Evolutionary conservation across 2,888 invertebrate genomes (phyloP).

Genomic region (Dryadula phaetusa): DNA sequence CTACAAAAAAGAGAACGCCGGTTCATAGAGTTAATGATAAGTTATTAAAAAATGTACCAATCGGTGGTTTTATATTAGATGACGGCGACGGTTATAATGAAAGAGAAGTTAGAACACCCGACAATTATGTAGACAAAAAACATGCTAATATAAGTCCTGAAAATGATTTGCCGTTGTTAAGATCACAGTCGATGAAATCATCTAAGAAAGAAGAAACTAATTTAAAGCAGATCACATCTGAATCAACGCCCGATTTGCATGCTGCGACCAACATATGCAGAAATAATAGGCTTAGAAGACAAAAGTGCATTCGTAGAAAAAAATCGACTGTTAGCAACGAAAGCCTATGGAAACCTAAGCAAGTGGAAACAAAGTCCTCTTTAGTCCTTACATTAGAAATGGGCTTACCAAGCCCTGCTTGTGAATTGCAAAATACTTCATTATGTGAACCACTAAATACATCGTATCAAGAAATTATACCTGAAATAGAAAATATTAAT

Average conservation of each 20-base stretch:
- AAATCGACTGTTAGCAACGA: constrained; percentile 77
- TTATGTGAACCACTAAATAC: constrained; percentile 65
- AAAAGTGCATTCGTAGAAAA: constrained; percentile 84
- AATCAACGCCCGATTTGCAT: constrained; percentile 74
- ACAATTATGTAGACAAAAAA: constrained; percentile 56
- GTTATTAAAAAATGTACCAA: constrained; percentile 73
- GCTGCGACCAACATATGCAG: constrained; percentile 57
- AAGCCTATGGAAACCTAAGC: constrained; percentile 63
- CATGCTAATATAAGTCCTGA: constrained; percentile 49
- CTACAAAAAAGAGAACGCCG: constrained; percentile 66
- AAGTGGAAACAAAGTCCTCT: constrained; percentile 57
- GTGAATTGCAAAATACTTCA: constrained; percentile 67
- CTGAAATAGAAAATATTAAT: constrained; percentile 51
- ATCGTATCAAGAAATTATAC: constrained; percentile 44
- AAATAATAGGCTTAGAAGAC: constrained; percentile 78
- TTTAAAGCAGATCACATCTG: constrained; percentile 60
- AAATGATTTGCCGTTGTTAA: constrained; percentile 54
- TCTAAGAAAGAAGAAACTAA: constrained; percentile 57
- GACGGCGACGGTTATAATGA: constrained; percentile 79
- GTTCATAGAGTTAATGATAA: constrained; percentile 69
- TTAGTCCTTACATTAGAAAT: constrained; percentile 72
- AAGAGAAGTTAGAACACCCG: constrained; percentile 79
- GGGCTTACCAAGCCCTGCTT: constrained; percentile 75
- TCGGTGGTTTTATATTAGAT: constrained; percentile 77
- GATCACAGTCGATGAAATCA: constrained; percentile 72